phyloP scores from a whole-genome alignment of 2,113 vertebrate genomes.

The Ictidomys tridecemlineatus region DNA sequence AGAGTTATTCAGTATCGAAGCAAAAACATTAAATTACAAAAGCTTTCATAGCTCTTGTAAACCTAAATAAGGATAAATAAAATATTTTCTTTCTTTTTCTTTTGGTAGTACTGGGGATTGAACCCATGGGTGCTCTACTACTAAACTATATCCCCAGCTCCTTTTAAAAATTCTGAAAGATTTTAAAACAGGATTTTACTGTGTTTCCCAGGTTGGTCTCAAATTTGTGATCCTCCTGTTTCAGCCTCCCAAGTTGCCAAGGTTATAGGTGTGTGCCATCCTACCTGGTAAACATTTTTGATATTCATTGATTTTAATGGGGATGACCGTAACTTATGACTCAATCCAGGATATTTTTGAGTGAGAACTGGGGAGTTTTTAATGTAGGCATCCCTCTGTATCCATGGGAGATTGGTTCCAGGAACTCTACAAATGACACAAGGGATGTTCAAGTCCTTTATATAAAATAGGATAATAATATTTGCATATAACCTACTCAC shows the following conservation, averaged over 20 bases:
- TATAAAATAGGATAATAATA: not conserved
- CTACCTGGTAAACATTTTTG: not conserved
- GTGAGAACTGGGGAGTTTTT: not conserved
- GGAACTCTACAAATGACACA: not conserved
- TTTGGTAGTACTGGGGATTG: not conserved
- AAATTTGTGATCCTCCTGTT: not conserved
- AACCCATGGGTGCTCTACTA: not conserved
- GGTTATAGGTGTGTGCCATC: not conserved
- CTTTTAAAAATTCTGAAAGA: not conserved
- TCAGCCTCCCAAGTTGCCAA: not conserved
- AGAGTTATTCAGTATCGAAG: not conserved
- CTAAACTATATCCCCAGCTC: not conserved
- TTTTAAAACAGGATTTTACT: not conserved
- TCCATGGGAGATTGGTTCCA: not conserved
- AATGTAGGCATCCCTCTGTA: not conserved
- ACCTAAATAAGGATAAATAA: not conserved
- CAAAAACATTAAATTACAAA: not conserved
- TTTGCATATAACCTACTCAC: not conserved
- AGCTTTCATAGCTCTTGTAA: not conserved
- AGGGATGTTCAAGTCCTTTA: not conserved
- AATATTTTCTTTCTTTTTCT: not conserved
- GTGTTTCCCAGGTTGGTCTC: not conserved
- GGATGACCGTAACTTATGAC: not conserved
- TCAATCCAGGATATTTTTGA: not conserved
- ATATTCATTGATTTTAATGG: not conserved